phyloP scores from a whole-genome alignment of 2,797 vertebrate species.

The Eupleurogrammus muticus region DNA sequence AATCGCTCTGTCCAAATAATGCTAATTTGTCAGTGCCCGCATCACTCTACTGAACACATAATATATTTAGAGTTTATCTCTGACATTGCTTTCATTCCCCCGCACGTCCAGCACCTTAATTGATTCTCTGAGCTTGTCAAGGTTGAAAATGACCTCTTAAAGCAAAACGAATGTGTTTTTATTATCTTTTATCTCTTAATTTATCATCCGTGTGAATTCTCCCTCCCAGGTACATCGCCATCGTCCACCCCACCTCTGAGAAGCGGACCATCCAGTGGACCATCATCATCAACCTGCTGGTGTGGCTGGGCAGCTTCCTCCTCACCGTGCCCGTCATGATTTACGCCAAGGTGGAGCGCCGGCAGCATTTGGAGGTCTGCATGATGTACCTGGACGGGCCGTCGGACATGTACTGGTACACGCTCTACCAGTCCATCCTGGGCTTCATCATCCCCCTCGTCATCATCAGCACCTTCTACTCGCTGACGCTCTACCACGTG shows the following conservation, averaged over 20 bases:
- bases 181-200: too few relatives aligned
- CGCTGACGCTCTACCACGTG: slow-evolving; percentile 86
- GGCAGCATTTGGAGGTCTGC: slow-evolving; percentile 78
- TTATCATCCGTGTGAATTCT: background rate
- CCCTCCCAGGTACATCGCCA: slow-evolving; percentile 83
- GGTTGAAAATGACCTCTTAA: slow-evolving; percentile 26
- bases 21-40: slow-evolving; percentile 9
- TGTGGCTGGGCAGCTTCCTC: slow-evolving; percentile 87
- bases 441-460: slow-evolving; percentile 87
- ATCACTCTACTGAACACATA: slow-evolving; percentile 9
- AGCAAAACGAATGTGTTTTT: slow-evolving; percentile 6
- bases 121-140: slow-evolving; percentile 16
- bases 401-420: slow-evolving; percentile 89
- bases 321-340: slow-evolving; percentile 87
- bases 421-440: slow-evolving; percentile 86
- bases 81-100: slow-evolving; percentile 25
- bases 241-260: slow-evolving; percentile 86
- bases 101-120: background rate
- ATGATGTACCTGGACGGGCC: slow-evolving; percentile 85
- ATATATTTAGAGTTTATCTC: slow-evolving; percentile 11
- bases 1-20: slow-evolving; percentile 9
- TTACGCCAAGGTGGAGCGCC: slow-evolving; percentile 80
- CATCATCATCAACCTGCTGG: slow-evolving; percentile 84
- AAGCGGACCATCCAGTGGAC: slow-evolving; percentile 86
- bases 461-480: slow-evolving; percentile 88